Evolutionary conservation across 2,888 invertebrate species (phyloP).

Genomic region (Caenorhabditis auriculariae): DNA sequence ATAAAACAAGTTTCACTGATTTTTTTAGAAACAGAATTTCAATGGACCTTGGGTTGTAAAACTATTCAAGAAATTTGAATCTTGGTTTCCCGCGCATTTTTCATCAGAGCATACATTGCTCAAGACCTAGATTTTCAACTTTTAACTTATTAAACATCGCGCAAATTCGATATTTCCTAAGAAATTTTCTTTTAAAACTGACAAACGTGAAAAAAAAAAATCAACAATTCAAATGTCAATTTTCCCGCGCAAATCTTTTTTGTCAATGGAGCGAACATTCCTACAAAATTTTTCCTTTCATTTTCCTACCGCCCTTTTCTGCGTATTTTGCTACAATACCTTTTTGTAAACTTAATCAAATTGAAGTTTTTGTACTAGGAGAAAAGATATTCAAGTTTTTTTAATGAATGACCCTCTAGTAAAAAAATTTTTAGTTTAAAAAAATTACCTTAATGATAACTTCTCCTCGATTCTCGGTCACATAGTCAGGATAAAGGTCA

Average conservation of each 20-base stretch:
- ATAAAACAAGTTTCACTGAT: no score
- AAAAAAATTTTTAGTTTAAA: no score
- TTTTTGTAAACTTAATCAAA: neutral
- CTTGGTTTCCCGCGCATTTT: no score
- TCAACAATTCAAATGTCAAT: no score
- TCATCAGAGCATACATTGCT: neutral
- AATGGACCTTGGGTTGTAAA: no score
- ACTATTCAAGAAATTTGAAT: no score
- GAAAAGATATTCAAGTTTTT: neutral
- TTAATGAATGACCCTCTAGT: no score
- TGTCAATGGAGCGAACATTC: no score
- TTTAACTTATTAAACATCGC: no score
- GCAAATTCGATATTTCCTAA: no score
- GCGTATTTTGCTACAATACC: neutral
- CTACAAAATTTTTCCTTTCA: neutral
- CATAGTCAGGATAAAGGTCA: slow-evolving; percentile 28
- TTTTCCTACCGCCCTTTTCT: neutral
- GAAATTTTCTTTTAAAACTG: slow-evolving; percentile 1
- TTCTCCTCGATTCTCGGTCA: slow-evolving; percentile 43
- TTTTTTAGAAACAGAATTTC: no score
- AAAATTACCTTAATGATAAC: slow-evolving; percentile 44
- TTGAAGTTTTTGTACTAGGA: neutral
- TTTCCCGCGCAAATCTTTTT: no score
- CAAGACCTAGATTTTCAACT: neutral
- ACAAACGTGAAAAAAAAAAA: neutral